Evolutionary conservation across 2,888 invertebrate species (phyloP), one percentile per base, ranked within the genome.

Genomic region (Metacarcinus magister): DNA sequence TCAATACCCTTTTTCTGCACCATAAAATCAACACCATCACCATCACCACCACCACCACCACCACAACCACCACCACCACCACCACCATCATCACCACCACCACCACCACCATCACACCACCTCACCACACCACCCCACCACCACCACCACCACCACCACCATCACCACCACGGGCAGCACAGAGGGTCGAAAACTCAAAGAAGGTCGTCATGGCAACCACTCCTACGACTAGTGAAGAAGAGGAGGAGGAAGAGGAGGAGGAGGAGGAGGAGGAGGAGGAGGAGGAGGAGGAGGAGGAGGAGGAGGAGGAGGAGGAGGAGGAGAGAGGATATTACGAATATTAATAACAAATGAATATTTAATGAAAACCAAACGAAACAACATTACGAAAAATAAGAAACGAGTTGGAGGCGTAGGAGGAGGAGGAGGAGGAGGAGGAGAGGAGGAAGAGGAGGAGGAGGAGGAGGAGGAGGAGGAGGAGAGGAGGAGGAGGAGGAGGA

Each of bases 401-500:
- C 16, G 60, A 93, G 32, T 13, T 46, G 44, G 67, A 67, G 67
- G 67, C 7, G 67, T 8, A 67, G 67, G 67, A 67, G 67, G 67
- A 91, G 5, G 19, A 93, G 93, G 28, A 13, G 43, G n/a, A 8
- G 48, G 54, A 54, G 48, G 28, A 28, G 48, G 16, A 54, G 93
- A 5, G 28, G 46, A 54, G 28, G 23, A n/a, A 43, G 54, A 54
- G 92, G 48, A 48, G 48, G 92, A 92, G 92, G 48, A 48, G 48
- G 92, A 92, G 92, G 48, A 48, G 48, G 92, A 92, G 92, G 43
- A 43, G 43, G 89, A 89, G 89, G 43, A 43, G 43, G 92, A 92
- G 32, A n/a, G 13, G 60, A 16, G 28, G 75, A 75, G 75, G 75
- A 75, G n/a, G 75, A 75, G 75, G 75, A 75, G 75, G 75, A 75